A percentile compares a stretch with the other conserved stretches of the same genome.
Evolutionary conservation across 2,797 vertebrate genomes (phyloP).

Genomic region (Eulemur rubriventer): DNA sequence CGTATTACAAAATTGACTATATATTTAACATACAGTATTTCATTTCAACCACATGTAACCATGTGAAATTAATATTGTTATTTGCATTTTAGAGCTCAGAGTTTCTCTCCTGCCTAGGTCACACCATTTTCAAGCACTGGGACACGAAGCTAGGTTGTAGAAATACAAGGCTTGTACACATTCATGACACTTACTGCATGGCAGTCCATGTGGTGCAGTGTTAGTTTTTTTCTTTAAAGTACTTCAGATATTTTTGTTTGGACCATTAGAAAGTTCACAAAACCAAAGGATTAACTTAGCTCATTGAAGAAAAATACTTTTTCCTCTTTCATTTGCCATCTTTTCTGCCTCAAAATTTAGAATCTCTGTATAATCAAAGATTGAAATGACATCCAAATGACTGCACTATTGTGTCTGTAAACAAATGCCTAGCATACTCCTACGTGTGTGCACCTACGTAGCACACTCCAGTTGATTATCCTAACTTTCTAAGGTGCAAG

Average conservation of each 20-base stretch:
- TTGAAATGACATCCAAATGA: background rate
- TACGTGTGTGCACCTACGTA: rapidly evolving
- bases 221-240: background rate
- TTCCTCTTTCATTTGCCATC: background rate
- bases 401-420: background rate
- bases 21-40: background rate
- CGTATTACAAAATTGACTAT: rapidly evolving
- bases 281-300: background rate
- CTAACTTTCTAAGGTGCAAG: background rate
- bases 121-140: background rate
- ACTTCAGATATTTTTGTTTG: background rate
- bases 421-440: rapidly evolving
- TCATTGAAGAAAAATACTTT: background rate
- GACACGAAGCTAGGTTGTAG: no score
- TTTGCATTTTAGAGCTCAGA: background rate
- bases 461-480: background rate
- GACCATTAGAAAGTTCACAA: background rate
- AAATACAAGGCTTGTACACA: rapidly evolving
- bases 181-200: rapidly evolving
- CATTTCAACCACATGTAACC: background rate
- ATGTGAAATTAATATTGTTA: background rate
- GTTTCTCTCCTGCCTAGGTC: background rate
- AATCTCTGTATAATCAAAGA: background rate
- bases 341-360: background rate
- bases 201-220: rapidly evolving